Base-by-base conservation (phyloP, 2,113 vertebrate genomes). In the Forbesichthys papilliferus region DNA sequence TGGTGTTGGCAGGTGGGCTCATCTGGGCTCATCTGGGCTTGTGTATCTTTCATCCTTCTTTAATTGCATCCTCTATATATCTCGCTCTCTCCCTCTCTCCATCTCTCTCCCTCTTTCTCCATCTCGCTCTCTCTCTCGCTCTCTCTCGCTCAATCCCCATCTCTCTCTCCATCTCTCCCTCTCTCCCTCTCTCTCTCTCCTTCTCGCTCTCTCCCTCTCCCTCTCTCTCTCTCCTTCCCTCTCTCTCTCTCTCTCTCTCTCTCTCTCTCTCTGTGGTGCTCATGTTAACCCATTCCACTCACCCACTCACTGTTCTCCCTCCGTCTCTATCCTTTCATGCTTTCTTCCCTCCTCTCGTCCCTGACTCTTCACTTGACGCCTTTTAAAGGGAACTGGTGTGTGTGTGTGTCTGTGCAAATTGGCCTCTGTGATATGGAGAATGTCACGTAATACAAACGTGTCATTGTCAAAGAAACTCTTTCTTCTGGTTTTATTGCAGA, bases 1-100 rank as follows among this genome's bases (percentile, higher is more conserved):
- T 77, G 80, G 75, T 85, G 81, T 74, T 80, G 71, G 63, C 75
- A 83, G 64, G 69, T 77, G 66, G 66, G 79, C 81, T 85, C 72
- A 80, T 80, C 77, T 82, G 77, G 69, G 69, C 71, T 78, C 72
- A 80, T 80, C 77, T 82, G 77, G 69, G 69, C 71, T 78, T 64
- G 71, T 66, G 74, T 76, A 71, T 84, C 80, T 76, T 75, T 82
- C 76, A 66, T 16, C 54, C 59, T 46, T 48, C 7, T 36, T 66
- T 36, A 18, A 10, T 48, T 5, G 16, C 54, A 12, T 14, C 48
- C 53, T 57, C 55, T 68, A 68, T 73, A 73, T 82, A 77, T 82
- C 78, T 80, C 78, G 79, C 71, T 73, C 77, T 59, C 78, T 53
- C 68, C 52, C n/a, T 51, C 33, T 53, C 68, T 62, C 69, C 71